phyloP scores from a whole-genome alignment of 2,113 vertebrate genomes.

The Dipodomys merriami region DNA sequence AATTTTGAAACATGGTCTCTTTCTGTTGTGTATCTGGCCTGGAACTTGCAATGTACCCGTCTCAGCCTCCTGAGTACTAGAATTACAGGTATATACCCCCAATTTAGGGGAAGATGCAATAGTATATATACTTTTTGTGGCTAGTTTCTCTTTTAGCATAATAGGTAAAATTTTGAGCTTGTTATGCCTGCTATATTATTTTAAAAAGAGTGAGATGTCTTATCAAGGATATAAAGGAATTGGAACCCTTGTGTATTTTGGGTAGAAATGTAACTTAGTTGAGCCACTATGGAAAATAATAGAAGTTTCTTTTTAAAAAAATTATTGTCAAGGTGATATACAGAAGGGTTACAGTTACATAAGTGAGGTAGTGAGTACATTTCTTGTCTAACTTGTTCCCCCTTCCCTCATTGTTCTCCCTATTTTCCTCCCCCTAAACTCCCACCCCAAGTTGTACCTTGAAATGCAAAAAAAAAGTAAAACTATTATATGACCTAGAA shows the following conservation, averaged over 20 bases:
- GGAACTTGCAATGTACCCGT: too few species aligned
- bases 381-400: too few species aligned
- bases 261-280: background rate
- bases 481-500: background rate
- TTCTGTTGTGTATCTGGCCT: too few species aligned
- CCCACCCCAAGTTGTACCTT: background rate
- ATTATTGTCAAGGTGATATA: too few species aligned
- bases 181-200: background rate
- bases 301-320: background rate
- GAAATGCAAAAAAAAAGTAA: background rate
- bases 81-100: too few species aligned
- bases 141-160: background rate
- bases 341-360: too few species aligned
- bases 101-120: background rate
- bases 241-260: background rate
- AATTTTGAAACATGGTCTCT: too few species aligned
- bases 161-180: background rate
- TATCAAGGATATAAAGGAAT: background rate
- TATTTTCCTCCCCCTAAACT: too few species aligned
- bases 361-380: too few species aligned
- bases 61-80: too few species aligned
- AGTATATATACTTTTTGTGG: background rate
- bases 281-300: background rate
- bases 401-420: too few species aligned
- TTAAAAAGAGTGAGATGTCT: background rate